These are phyloP conservation scores for Mystacides longicornis DNA, from an alignment of 2,888 invertebrate species.

Conservation along the genomic window DNA sequence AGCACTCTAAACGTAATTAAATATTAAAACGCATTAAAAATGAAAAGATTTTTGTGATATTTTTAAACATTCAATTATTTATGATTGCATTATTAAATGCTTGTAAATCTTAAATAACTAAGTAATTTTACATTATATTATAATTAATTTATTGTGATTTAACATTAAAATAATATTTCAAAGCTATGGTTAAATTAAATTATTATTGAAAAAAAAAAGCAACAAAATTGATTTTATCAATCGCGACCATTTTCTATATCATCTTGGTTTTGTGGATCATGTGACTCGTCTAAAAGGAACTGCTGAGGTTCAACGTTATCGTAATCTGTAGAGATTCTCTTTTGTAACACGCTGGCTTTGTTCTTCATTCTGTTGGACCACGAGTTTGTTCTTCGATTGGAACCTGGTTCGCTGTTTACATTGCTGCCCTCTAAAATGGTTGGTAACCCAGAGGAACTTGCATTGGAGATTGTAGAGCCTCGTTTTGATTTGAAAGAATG, in stretches of 20 bases:
- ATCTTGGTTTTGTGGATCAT: background rate
- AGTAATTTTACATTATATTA: background rate
- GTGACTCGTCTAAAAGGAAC: background rate
- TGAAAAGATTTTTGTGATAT: background rate
- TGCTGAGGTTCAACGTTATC: background rate
- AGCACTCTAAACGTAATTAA: too few relatives aligned
- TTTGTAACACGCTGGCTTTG: background rate
- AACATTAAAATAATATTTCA: background rate
- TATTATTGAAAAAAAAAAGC: conserved; percentile 1
- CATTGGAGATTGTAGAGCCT: conserved; percentile 20
- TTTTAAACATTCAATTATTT: background rate
- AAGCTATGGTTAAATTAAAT: conserved; percentile 1
- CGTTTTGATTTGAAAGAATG: conserved; percentile 24
- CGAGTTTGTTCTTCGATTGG: conserved; percentile 33
- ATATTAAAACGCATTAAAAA: background rate
- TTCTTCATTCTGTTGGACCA: conserved; percentile 37
- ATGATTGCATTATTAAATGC: background rate
- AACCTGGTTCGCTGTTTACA: conserved; percentile 15
- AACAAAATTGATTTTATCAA: too few relatives aligned
- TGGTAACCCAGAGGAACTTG: conserved; percentile 32
- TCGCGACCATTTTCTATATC: background rate
- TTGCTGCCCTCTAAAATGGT: conserved; percentile 36
- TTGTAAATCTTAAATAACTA: background rate
- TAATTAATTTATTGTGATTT: background rate
- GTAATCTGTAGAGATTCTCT: background rate